Evolutionary conservation across 2,113 vertebrate species (phyloP), one percentile per base, ranked within the genome.

Genomic region (Atrichornis clamosus): DNA sequence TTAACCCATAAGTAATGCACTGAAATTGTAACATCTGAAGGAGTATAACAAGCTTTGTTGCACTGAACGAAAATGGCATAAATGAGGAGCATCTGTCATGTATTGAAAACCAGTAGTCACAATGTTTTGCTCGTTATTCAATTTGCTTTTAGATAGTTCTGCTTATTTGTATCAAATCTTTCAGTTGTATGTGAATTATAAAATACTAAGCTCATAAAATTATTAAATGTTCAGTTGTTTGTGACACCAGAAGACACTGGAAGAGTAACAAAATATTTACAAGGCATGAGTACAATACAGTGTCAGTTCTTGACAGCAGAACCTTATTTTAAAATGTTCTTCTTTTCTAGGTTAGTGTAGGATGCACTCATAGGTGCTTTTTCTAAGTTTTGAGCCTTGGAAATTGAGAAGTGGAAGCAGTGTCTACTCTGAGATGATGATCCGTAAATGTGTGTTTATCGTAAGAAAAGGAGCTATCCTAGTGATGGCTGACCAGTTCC

Each of bases 21-120:
- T 82, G 75, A 72, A 82, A 84, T 64, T 63, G 33, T 89, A 93
- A 85, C 74, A 86, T 87, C 73, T 94, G 84, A 97, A 94, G 74
- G 77, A 67, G 89, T 87, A 67, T 62, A 52, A 75, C n/a, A 79
- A 37, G 12, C 64, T 96, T 90, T 92, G 63, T 78, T 77, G 30
- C 50, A 83, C 41, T 72, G 39, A 94, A 77, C 32, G 69, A 75
- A 94, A 95, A 68, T 73, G 50, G 15, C 65, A 78, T 89, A 73
- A 95, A 84, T 3, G 13, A 8, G n/a, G 49, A 96, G 55, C 84
- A 95, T 79, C 85, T 95, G 84, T 84, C 84, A 60, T 75, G 42
- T 77, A 39, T 91, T 88, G 80, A 82, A 95, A 95, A 84, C 12
- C 13, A 85, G 41, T 65, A 90, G 84, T 94, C 84, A 47, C 0